These are phyloP conservation scores for Luscinia luscinia DNA, from an alignment of 2,797 vertebrate species.

Conservation along the genomic window DNA sequence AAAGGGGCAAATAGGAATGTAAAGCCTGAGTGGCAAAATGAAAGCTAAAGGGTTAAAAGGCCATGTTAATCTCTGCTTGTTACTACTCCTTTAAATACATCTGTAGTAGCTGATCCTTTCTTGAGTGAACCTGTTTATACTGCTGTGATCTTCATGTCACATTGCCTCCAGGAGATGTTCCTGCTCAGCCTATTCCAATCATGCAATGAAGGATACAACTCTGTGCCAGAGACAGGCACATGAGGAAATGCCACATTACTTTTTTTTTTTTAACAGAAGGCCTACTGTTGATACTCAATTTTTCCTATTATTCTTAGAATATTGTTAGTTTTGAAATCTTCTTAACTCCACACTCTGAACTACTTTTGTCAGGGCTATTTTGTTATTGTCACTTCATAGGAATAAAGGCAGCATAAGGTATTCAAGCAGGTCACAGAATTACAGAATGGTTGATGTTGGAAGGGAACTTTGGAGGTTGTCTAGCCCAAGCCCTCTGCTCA, in stretches of 20 bases:
- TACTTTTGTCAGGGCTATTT: neutral
- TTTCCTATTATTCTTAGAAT: neutral
- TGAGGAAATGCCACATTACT: neutral
- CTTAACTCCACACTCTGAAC: neutral
- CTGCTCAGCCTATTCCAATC: neutral
- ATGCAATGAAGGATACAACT: neutral
- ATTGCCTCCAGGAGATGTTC: neutral
- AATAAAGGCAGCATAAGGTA: neutral
- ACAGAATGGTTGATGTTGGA: neutral
- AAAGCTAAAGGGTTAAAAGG: neutral
- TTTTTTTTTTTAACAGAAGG: neutral
- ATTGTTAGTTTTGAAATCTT: neutral
- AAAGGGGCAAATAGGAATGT: neutral
- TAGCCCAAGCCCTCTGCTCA: neutral
- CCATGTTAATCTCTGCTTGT: neutral
- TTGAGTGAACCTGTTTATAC: neutral
- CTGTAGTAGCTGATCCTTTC: neutral
- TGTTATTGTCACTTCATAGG: neutral
- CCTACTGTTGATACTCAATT: neutral
- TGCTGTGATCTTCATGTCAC: neutral
- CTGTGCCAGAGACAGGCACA: neutral
- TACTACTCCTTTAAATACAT: neutral
- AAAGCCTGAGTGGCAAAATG: neutral
- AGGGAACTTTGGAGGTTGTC: neutral
- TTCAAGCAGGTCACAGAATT: neutral